Conservation (phyloP, 2,113 vertebrate species). For the Megaceryle torquata region DNA sequence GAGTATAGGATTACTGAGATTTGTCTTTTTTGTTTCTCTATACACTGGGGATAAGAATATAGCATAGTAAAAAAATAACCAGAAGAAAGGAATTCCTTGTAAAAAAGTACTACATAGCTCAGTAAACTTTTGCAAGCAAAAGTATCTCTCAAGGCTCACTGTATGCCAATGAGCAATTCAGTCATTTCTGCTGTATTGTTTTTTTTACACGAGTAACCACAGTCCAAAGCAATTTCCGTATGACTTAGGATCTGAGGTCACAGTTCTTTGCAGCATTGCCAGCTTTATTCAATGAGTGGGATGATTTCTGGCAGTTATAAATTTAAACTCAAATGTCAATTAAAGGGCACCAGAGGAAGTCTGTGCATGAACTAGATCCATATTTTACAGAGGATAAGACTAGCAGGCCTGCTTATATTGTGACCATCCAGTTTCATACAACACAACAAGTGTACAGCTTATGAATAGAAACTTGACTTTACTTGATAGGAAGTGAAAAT, state of each 20-base stretch:
- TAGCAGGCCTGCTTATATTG: not conserved
- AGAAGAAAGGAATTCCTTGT: not conserved
- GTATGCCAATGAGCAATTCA: not conserved
- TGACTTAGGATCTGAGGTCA: slow-evolving; percentile 11
- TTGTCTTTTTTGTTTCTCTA: not conserved
- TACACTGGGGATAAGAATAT: not conserved
- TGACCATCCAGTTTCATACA: not conserved
- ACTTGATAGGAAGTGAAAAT: not conserved
- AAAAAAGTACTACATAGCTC: not conserved
- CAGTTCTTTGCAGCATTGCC: not conserved
- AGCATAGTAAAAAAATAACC: not conserved
- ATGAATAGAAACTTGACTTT: not conserved
- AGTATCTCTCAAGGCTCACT: not conserved
- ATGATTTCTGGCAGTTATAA: slow-evolving; percentile 48
- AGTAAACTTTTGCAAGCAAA: not conserved
- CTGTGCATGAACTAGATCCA: not conserved
- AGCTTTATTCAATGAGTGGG: slow-evolving; percentile 9
- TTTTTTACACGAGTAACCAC: not conserved
- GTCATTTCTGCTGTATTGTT: not conserved
- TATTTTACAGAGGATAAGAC: not conserved
- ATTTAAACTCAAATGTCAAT: slow-evolving; percentile 44
- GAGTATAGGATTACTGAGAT: not conserved
- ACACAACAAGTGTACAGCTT: not conserved
- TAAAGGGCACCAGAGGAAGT: slow-evolving; percentile 15
- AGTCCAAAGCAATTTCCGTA: slow-evolving; percentile 7